These are phyloP conservation scores for Turnix velox DNA, from an alignment of 2,113 vertebrate species.

Conservation along the genomic window DNA sequence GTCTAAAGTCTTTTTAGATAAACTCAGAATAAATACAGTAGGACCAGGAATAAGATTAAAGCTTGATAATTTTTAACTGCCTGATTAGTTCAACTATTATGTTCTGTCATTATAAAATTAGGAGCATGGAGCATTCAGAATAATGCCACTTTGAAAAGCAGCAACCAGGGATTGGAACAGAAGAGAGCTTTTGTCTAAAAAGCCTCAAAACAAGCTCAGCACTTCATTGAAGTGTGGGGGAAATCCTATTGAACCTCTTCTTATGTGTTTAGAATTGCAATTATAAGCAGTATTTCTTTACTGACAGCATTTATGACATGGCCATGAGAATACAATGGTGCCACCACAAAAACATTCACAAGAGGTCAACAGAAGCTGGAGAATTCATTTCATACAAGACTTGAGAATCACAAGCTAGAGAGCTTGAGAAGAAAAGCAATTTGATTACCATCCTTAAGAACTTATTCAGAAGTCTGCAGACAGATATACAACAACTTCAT, in stretches of 20 bases:
- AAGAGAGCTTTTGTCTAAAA: not conserved
- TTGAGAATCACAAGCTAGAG: not conserved
- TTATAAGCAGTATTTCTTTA: not conserved
- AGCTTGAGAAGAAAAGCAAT: not conserved
- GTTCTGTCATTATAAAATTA: not conserved
- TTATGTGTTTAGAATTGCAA: not conserved
- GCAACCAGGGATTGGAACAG: not conserved
- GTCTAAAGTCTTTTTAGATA: not conserved
- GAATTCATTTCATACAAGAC: not conserved
- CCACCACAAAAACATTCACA: not conserved
- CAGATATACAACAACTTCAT: not conserved
- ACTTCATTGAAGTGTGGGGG: not conserved
- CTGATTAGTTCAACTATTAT: not conserved
- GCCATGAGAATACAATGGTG: not conserved
- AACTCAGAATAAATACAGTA: not conserved
- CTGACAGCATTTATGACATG: not conserved
- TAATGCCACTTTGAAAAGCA: not conserved
- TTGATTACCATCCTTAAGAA: not conserved
- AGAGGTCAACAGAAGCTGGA: not conserved
- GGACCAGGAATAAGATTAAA: not conserved
- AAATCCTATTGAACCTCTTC: not conserved
- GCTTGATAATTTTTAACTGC: not conserved
- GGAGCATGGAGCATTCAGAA: not conserved
- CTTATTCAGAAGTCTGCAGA: not conserved
- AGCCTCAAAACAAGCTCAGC: not conserved